Conservation (phyloP, 2,888 invertebrate species). For the Hymenopus coronatus region DNA sequence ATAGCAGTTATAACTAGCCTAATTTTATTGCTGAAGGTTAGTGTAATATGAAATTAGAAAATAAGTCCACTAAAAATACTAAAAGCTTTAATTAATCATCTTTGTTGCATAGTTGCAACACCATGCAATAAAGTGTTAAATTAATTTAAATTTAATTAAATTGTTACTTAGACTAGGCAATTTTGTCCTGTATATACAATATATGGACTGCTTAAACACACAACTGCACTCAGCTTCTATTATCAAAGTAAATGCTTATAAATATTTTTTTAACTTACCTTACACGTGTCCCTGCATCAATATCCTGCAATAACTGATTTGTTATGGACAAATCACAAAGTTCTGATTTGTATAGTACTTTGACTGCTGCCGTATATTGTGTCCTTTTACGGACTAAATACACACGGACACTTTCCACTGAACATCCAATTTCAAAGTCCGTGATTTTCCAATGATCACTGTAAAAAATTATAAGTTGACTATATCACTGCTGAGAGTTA, state of each 20-base stretch:
- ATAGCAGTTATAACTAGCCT: too few relatives aligned
- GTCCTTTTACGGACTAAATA: slow-evolving; percentile 82
- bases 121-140: too few relatives aligned
- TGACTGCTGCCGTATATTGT: slow-evolving; percentile 74
- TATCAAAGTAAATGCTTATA: neutral
- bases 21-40: too few relatives aligned
- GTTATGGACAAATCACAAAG: slow-evolving; percentile 71
- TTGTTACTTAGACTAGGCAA: too few relatives aligned
- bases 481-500: neutral
- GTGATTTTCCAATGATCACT: slow-evolving; percentile 70
- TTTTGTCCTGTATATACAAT: too few relatives aligned
- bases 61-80: too few relatives aligned
- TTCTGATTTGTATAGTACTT: slow-evolving; percentile 80
- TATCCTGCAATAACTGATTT: slow-evolving; percentile 82
- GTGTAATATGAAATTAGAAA: too few relatives aligned
- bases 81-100: too few relatives aligned
- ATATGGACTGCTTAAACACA: too few relatives aligned
- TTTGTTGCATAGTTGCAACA: too few relatives aligned
- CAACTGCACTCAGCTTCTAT: neutral
- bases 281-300: slow-evolving; percentile 85
- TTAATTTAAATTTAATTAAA: too few relatives aligned
- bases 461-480: slow-evolving; percentile 37
- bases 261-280: slow-evolving; percentile 48
- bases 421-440: slow-evolving; percentile 84
- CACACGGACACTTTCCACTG: slow-evolving; percentile 85